phyloP scores from a whole-genome alignment of 2,113 vertebrate genomes.

The Odocoileus hemionus region DNA sequence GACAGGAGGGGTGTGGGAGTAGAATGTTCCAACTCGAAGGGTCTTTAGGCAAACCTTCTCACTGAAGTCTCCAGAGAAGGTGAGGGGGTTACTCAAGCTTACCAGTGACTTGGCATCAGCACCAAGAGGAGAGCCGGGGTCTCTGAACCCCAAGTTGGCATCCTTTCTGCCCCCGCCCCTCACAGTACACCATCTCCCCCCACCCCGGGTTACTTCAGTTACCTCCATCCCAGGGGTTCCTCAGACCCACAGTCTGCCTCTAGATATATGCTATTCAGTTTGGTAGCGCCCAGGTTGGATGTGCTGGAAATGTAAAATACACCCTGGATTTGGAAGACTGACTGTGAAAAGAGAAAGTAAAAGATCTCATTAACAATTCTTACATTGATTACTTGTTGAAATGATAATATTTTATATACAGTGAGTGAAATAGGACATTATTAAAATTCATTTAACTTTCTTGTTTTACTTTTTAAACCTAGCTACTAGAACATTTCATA shows the following conservation, averaged over 20 bases:
- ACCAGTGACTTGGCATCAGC: background rate
- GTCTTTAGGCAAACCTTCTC: background rate
- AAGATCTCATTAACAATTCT: background rate
- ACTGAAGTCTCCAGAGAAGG: background rate
- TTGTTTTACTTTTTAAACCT: background rate
- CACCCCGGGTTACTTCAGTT: background rate
- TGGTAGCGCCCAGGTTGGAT: background rate
- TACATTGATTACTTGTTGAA: background rate
- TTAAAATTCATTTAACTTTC: conserved; percentile 25
- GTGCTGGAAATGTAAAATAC: background rate
- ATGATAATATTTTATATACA: conserved; percentile 7
- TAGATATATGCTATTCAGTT: background rate
- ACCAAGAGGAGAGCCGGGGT: background rate
- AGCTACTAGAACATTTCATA: conserved; percentile 16
- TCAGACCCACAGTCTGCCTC: background rate
- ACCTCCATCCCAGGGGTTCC: background rate
- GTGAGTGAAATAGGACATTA: background rate
- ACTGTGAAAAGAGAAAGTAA: background rate
- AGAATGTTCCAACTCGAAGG: background rate
- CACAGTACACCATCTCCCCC: background rate
- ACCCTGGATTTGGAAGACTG: background rate
- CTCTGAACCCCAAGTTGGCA: background rate
- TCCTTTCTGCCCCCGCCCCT: background rate
- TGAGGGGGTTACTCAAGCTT: background rate
- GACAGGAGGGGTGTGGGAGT: background rate